Percentiles rank a stretch among this genome's conserved stretches.
phyloP scores from a whole-genome alignment of 2,113 vertebrate species.

The Chaetorhynchus papuensis region DNA sequence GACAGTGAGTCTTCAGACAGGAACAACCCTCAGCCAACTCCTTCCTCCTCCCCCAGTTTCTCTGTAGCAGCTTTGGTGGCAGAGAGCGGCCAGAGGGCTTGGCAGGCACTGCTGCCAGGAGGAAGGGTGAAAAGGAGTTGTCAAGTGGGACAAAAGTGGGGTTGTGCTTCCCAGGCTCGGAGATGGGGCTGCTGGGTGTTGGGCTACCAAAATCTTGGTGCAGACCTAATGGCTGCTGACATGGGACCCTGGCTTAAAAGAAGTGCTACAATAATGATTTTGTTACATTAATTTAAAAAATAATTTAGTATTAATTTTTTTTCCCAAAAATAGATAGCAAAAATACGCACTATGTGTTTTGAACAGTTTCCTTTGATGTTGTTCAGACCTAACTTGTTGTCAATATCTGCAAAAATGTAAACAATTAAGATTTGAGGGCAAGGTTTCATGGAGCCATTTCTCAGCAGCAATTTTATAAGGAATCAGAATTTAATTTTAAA shows the following conservation, averaged over 20 bases:
- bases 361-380: not conserved
- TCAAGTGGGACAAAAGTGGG: not conserved
- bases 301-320: not conserved
- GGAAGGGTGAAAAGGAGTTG: not conserved
- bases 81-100: not conserved
- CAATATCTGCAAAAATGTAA: not conserved
- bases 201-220: not conserved
- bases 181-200: not conserved
- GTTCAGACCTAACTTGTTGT: not conserved
- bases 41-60: not conserved
- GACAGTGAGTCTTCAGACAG: not conserved
- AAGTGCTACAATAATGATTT: not conserved
- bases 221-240: not conserved
- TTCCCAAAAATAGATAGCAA: not conserved
- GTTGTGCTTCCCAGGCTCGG: not conserved
- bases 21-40: accelerated
- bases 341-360: not conserved
- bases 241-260: not conserved
- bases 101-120: not conserved
- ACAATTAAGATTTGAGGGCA: not conserved
- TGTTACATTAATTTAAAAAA: not conserved
- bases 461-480: not conserved
- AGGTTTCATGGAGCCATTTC: not conserved
- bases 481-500: not conserved
- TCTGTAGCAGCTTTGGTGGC: not conserved